phyloP scores from a whole-genome alignment of 2,888 invertebrate genomes.

The Acheta domesticus region DNA sequence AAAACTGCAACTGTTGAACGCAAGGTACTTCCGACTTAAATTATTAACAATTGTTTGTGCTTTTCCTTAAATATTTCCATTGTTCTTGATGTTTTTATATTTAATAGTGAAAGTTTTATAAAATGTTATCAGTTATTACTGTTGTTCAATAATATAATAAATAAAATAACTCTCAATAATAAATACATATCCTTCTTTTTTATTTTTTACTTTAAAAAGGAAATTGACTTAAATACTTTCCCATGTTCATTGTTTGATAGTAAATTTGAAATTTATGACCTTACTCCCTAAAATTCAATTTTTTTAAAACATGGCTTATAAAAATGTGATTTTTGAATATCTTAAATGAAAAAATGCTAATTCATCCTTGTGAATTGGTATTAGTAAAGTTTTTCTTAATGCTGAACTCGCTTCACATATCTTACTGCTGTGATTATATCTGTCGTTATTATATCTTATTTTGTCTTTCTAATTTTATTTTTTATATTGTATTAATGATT shows the following conservation, averaged over 20 bases:
- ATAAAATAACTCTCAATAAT: constrained; percentile 19
- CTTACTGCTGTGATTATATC: no score
- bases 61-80: background rate
- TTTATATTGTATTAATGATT: no score
- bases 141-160: constrained; percentile 4
- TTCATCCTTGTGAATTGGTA: no score
- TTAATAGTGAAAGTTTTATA: no score
- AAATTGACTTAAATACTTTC: background rate
- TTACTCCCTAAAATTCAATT: background rate
- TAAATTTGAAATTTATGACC: background rate
- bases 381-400: no score
- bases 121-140: background rate
- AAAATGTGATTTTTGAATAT: background rate
- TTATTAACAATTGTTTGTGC: background rate
- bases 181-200: constrained; percentile 24
- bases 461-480: background rate
- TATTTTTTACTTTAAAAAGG: background rate
- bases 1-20: constrained; percentile 72
- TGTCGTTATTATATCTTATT: background rate
- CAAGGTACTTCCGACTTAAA: constrained; percentile 47
- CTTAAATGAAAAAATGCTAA: no score
- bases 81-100: background rate
- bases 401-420: no score
- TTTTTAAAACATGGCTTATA: constrained; percentile 42
- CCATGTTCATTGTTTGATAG: background rate